Evolutionary conservation across 1,140 invertebrate genomes (phyloP), one percentile per base, ranked within the genome.

Genomic region (Heliconius melpomene): DNA sequence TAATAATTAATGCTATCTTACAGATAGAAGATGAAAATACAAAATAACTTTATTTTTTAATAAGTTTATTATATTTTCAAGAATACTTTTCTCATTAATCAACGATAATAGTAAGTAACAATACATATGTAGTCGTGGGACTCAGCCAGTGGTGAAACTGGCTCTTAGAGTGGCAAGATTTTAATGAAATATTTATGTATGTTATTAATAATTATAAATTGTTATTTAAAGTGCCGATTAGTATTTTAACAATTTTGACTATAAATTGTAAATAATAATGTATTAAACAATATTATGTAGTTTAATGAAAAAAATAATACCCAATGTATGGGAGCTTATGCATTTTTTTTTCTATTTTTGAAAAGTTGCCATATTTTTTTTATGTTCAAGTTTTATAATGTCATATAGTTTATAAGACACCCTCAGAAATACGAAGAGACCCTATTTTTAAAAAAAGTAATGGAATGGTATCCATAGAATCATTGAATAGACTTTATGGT

Each of bases 141-240:
- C 32, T 36, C 32, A 7, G 32, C 32, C 32, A 36, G 32, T 36
- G 32, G 32, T 36, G 32, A 36, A 36, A 7, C 32, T 36, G 32
- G 32, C 5, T 2, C 32, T 32, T 32, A 3, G 32, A 32, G 32
- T 32, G 32, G 40, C 40, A 46, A 46, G 13, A 46, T 16, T 46
- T 16, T 16, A 46, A 46, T 46, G 40, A 52, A 52, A 52, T 52
- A 52, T 57, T 8, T 57, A 57, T 57, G n/a, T 26, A 70, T 23
- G 46, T 29, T 23, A 32, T n/a, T 57, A 26, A 20, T 60, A n/a
- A 60, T 75, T 72, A 29, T 72, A 20, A 74, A 79, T 66, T 57
- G 54, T 23, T 20, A 23, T 50, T 46, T 76, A 66, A 90, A 87
- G 90, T 90, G 90, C 90, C 90, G 90, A 90, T 85, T 89, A 91